Evolutionary conservation across 2,888 invertebrate species (phyloP), one percentile per base, ranked within the genome.

Genomic region (Philonicus albiceps): DNA sequence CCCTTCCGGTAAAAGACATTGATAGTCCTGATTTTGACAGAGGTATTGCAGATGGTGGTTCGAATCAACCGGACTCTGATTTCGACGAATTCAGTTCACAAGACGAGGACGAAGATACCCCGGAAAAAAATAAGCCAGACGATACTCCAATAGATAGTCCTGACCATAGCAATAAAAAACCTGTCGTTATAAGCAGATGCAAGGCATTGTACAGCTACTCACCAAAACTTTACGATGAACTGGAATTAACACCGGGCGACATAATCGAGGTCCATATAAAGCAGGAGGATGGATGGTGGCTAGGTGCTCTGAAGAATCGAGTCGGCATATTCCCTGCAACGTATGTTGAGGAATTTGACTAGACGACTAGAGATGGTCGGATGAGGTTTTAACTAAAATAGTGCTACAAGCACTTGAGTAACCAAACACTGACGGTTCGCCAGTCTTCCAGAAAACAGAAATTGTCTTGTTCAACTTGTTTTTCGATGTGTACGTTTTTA

Each of bases 271-370:
- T 98, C 53, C 97, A 97, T 91, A 96, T 96, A 90, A 98, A 98
- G 90, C 97, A 97, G 91, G 96, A 96, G 43, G 97, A 98, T 90
- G 98, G 97, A 53, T 98, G 98, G 98, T 98, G 98, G 98, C 94
- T 97, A 87, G 98, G 98, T 3, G 97, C 98, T 90, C 94, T 97
- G 86, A 95, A 95, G 90, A 97, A 98, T 73, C 94, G 94, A 88
- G 95, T 96, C 88, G 98, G 98, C 34, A 97, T 98, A 89, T 98
- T 98, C 90, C 98, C 98, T 0, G 98, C 98, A 0, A 98, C 98
- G 0, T 98, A 98, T 91, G 98, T 98, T 8, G 96, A 98, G 93
- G 96, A 97, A 92, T 94, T 96, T 88, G 92, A 90, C 88, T 92
- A 89, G 27, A 13, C 27, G 7, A 27, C 6, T 19, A 7, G 13